Evolutionary conservation across 2,113 vertebrate species (phyloP).

Genomic region (Sebastes schlegelii): DNA sequence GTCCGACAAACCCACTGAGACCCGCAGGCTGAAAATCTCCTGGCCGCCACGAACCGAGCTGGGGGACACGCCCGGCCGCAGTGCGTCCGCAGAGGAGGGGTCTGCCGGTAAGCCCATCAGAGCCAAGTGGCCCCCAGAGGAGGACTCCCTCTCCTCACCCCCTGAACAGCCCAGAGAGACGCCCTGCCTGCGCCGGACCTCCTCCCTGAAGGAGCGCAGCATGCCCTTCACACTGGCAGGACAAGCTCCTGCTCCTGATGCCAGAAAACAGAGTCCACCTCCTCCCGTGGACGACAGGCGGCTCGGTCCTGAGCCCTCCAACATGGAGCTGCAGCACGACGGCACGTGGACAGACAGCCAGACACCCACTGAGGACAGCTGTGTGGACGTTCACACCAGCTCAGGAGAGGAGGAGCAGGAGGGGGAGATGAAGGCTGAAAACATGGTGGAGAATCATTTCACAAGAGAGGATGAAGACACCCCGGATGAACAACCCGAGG

Average conservation of each 20-base stretch:
- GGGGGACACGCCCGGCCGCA: slow-evolving; percentile 38
- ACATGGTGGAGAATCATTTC: slow-evolving; percentile 1
- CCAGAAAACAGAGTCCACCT: slow-evolving; percentile 29
- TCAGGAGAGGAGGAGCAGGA: slow-evolving; percentile 60
- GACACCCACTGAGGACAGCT: slow-evolving; percentile 52
- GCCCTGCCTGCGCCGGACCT: slow-evolving; percentile 85
- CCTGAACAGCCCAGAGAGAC: slow-evolving; percentile 78
- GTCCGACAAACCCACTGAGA: slow-evolving; percentile 87
- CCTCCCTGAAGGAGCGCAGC: slow-evolving; percentile 92
- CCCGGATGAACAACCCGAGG: slow-evolving; percentile 30
- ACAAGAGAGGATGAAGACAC: slow-evolving; percentile 17
- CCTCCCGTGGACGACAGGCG: slow-evolving; percentile 66
- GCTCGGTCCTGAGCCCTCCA: slow-evolving; percentile 37
- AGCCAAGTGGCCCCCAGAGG: slow-evolving; percentile 96
- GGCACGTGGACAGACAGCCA: slow-evolving; percentile 25
- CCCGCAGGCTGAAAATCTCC: slow-evolving; percentile 91
- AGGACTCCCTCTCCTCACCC: slow-evolving; percentile 77
- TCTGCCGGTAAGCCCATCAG: slow-evolving; percentile 81
- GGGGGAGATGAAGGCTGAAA: slow-evolving; percentile 45
- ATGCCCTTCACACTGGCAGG: slow-evolving; percentile 85
- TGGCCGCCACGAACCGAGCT: slow-evolving; percentile 89
- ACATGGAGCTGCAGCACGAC: slow-evolving; percentile 55
- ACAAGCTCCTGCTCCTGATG: slow-evolving; percentile 38
- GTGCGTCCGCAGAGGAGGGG: slow-evolving; percentile 77
- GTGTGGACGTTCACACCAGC: slow-evolving; percentile 62